Evolutionary conservation across 2,113 vertebrate genomes (phyloP).

Genomic region (Grantiella picta): DNA sequence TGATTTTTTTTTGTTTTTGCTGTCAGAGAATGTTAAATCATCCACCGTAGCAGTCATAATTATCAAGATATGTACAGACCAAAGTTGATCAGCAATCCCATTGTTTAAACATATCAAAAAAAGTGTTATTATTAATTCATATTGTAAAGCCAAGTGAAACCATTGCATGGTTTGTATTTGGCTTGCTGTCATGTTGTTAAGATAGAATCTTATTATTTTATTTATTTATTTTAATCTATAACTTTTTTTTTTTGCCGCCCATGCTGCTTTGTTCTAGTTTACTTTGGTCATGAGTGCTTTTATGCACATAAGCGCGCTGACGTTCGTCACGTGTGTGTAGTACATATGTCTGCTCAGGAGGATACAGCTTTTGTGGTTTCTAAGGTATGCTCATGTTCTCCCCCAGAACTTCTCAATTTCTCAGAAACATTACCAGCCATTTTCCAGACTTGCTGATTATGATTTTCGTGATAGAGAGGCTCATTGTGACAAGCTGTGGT

Average conservation of each 20-base stretch:
- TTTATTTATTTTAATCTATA: slow-evolving; percentile 69
- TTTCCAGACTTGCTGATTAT: slow-evolving; percentile 2
- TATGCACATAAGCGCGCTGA: not conserved
- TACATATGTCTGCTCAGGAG: slow-evolving; percentile 48
- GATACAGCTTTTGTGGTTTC: slow-evolving; percentile 12
- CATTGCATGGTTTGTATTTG: slow-evolving; percentile 48
- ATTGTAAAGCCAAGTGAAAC: slow-evolving; percentile 58
- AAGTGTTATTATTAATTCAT: slow-evolving; percentile 46
- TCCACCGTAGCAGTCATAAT: slow-evolving; percentile 61
- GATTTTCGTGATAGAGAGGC: not conserved
- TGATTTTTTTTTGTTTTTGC: slow-evolving; percentile 48
- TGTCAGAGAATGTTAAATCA: slow-evolving; percentile 66
- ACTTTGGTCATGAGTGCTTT: slow-evolving; percentile 39
- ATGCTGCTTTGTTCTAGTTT: slow-evolving; percentile 48
- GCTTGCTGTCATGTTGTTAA: slow-evolving; percentile 35
- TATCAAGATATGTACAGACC: slow-evolving; percentile 75
- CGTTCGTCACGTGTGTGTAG: not conserved
- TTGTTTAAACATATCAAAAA: slow-evolving; percentile 53
- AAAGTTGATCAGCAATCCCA: slow-evolving; percentile 69
- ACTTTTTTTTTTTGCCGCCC: slow-evolving; percentile 22
- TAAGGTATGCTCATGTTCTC: not conserved
- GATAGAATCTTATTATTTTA: slow-evolving; percentile 63
- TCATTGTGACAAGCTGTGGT: slow-evolving; percentile 47
- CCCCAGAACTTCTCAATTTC: not conserved
- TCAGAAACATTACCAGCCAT: not conserved